Evolutionary conservation across 2,797 vertebrate genomes (phyloP), one percentile per base, ranked within the genome.

Genomic region (Falco novaeseelandiae): DNA sequence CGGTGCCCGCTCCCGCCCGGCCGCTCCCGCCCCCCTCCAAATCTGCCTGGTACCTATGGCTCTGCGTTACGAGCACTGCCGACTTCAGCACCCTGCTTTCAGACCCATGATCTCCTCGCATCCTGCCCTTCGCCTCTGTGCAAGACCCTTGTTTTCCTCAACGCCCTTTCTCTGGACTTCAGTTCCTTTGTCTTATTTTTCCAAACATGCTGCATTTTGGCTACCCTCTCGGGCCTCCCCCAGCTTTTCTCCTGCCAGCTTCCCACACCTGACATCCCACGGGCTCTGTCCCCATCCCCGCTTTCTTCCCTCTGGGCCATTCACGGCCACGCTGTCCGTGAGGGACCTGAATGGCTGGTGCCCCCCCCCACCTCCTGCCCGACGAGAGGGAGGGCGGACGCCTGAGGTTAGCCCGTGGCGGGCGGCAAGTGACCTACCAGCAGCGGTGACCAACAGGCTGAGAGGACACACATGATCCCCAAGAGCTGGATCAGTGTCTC

Each of bases 381-480:
- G 4, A 8, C 4, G 12, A 29, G 30, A 49, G 10, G 32, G 49
- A 52, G 18, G 27, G 14, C 44, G 30, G 23, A 15, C 20, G 34
- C 20, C 11, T 2, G 40, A 15, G 29, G 11, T 3, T 10, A 8
- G 3, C 42, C 57, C 22, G 4, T 1, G 8, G 9, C 9, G 3
- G 8, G 54, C 8, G 52, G 2, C 42, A 2, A 58, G 46, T 3
- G 25, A 98, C 99, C 83, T 99, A 99, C 99, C 99, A 99, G 97
- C 58, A 99, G 97, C 10, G 99, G 99, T 11, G 99, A 98, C 99
- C 99, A 99, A 97, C 99, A 99, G 34, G 98, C 97, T 1, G 99
- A 98, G 62, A 99, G 98, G 82, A 99, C 99, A 76, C 99, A 99
- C 99, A 99, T 99, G 89, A 99, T 99, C 5, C 99, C 99, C 96